Evolutionary conservation across 1,140 invertebrate species (phyloP).

Genomic region (Drosophila ironensis): DNA sequence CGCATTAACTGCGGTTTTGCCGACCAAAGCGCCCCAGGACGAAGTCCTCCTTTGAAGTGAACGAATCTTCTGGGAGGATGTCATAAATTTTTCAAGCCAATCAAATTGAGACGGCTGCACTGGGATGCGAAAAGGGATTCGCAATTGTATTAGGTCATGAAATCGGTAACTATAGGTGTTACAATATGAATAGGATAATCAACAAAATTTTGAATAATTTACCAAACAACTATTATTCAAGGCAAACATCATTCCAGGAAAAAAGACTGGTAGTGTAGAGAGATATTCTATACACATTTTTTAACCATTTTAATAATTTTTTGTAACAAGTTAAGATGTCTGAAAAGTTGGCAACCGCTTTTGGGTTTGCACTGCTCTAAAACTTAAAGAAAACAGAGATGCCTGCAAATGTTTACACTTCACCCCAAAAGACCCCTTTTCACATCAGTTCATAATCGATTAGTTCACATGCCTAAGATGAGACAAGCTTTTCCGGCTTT

Average conservation of each 20-base stretch:
- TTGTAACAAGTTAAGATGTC: background rate
- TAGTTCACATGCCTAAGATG: constrained; percentile 5
- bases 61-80: constrained; percentile 38
- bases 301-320: background rate
- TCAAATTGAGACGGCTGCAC: background rate
- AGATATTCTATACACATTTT: background rate
- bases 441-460: constrained; percentile 27
- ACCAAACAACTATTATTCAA: too few species aligned
- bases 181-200: too few species aligned
- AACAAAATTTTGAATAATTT: background rate
- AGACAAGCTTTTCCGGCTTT: constrained; percentile 6
- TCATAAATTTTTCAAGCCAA: constrained; percentile 42
- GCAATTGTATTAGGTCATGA: background rate
- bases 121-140: background rate
- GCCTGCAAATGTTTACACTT: constrained; percentile 10
- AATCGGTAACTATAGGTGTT: too few species aligned
- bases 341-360: background rate
- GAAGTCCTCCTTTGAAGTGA: constrained; percentile 55
- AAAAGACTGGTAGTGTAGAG: too few species aligned
- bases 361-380: background rate
- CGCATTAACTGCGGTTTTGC: constrained; percentile 64
- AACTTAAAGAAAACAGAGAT: constrained; percentile 4
- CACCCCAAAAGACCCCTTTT: background rate
- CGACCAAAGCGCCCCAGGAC: background rate
- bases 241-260: too few species aligned